A percentile compares a stretch with the other conserved stretches of the same genome.
Conservation (phyloP, 2,113 vertebrate species). For the Xenus cinereus region DNA sequence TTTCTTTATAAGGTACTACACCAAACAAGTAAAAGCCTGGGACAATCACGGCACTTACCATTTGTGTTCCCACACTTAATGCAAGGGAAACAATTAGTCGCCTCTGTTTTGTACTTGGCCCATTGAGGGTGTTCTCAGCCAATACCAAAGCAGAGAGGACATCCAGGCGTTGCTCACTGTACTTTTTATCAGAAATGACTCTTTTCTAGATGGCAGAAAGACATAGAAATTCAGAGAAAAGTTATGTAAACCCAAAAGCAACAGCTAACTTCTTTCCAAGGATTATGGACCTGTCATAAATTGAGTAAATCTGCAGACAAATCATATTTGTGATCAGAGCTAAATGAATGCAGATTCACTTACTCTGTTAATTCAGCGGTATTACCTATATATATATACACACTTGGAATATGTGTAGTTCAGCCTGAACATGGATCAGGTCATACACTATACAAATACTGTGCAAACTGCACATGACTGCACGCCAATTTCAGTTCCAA, state of each 20-base stretch:
- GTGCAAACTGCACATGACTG: neutral
- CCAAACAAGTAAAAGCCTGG: neutral
- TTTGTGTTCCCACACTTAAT: slow-evolving; percentile 93
- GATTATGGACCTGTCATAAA: neutral
- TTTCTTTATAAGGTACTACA: neutral
- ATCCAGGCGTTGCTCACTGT: slow-evolving; percentile 95
- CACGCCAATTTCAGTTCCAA: neutral
- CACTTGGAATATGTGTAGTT: neutral
- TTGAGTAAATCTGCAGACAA: neutral
- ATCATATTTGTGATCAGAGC: neutral
- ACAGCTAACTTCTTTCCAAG: neutral
- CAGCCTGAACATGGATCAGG: neutral
- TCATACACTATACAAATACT: neutral
- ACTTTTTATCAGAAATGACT: slow-evolving; percentile 98
- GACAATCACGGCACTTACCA: slow-evolving; percentile 76
- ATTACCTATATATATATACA: neutral
- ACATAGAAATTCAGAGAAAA: neutral
- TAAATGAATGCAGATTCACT: neutral
- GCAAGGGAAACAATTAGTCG: slow-evolving; percentile 90
- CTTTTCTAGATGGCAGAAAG: slow-evolving; percentile 83
- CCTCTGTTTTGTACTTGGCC: slow-evolving; percentile 93
- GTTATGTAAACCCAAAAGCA: neutral
- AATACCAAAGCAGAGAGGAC: slow-evolving; percentile 94
- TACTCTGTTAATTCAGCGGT: neutral
- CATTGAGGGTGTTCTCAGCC: slow-evolving; percentile 92